Evolutionary conservation across 2,888 invertebrate species (phyloP), one percentile per base, ranked within the genome.

Genomic region (Ophion slaviceki): DNA sequence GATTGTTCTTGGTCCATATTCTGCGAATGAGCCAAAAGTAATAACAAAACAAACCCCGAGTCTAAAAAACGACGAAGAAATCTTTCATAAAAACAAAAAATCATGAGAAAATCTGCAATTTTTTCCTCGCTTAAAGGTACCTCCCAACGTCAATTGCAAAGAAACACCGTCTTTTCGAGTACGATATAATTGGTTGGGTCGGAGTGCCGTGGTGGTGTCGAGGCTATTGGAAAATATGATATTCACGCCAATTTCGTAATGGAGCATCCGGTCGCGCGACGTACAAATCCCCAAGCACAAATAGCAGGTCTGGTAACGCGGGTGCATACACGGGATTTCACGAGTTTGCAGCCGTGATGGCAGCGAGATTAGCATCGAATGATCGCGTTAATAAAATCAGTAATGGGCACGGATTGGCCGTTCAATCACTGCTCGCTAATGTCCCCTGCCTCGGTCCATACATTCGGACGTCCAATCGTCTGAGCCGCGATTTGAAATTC

Each of bases 361-460:
- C 10, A 72, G 2, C 10, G 47, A 79, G 82, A 82, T 82, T 79
- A 82, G 70, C 66, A 32, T 67, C 66, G 68, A 74, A 82, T 70
- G 77, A 85, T 82, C 80, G 59, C 77, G 80, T 82, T 87, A 80
- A 82, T 80, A 87, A 85, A 87, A 87, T 77, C 80, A 80, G 77
- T 71, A 79, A 79, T 74, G 71, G 53, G 68, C 61, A 75, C 85
- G 64, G 78, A 87, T 87, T 85, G 80, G 80, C 45, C 78, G 74
- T 75, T 82, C 84, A 84, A 86, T 86, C 82, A 85, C 82, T 67
- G 84, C 68, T 80, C 57, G 53, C 80, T 80, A 80, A 78, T 70
- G 53, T 40, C 67, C 59, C 57, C 40, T n/a, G 32, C 47, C 14
- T 40, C 40, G 36, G 17, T 24, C 28, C 24, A 47, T 80, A 62